These are phyloP conservation scores for Karalla daura DNA, from an alignment of 2,797 vertebrate species.

Conservation along the genomic window DNA sequence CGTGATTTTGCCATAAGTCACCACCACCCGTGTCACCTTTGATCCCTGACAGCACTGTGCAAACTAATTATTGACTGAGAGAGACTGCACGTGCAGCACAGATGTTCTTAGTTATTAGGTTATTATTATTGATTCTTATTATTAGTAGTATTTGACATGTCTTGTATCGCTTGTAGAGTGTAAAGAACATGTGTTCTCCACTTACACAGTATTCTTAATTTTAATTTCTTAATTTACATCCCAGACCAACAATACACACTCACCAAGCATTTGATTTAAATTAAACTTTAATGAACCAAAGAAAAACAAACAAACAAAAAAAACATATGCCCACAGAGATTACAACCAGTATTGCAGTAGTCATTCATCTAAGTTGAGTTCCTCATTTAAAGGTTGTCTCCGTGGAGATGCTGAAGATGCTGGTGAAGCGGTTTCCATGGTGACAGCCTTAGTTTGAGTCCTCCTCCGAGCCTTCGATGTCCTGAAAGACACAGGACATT, in stretches of 20 bases:
- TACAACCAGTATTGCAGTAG: not conserved
- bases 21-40: slow-evolving; percentile 34
- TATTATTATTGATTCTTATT: no score
- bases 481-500: slow-evolving; percentile 68
- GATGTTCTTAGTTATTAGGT: no score
- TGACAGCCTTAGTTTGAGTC: slow-evolving; percentile 66
- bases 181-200: no score
- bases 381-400: slow-evolving; percentile 25
- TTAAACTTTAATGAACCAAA: slow-evolving; percentile 21
- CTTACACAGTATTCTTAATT: no score
- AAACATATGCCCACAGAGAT: slow-evolving; percentile 12
- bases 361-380: slow-evolving; percentile 35
- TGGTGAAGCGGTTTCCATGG: slow-evolving; percentile 48
- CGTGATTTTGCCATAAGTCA: slow-evolving; percentile 31
- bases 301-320: slow-evolving; percentile 10
- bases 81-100: no score
- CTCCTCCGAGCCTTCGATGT: slow-evolving; percentile 77
- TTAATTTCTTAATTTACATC: no score
- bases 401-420: slow-evolving; percentile 40
- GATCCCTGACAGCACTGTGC: slow-evolving; percentile 46
- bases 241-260: not conserved
- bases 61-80: slow-evolving; percentile 52
- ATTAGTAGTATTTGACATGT: no score
- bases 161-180: no score
- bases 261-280: slow-evolving; percentile 1